phyloP scores from a whole-genome alignment of 2,113 vertebrate genomes.

The Malurus melanocephalus region DNA sequence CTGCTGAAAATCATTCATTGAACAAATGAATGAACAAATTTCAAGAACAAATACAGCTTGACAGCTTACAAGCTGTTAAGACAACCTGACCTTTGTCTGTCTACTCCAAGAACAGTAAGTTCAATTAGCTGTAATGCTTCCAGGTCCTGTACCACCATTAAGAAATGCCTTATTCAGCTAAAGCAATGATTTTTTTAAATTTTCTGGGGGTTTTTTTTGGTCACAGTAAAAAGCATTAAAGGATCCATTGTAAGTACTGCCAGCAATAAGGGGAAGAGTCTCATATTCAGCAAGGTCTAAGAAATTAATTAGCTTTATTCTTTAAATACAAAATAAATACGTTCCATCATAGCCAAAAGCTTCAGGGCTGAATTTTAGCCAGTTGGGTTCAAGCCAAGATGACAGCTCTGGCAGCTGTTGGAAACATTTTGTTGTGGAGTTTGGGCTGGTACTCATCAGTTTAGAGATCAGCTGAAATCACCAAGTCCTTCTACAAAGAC shows the following conservation, averaged over 20 bases:
- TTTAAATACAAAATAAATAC: conserved; percentile 5
- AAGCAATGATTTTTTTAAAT: neutral
- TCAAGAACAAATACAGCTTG: conserved; percentile 22
- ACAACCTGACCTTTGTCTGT: conserved; percentile 45
- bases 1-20: too few species aligned
- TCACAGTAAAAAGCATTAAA: neutral
- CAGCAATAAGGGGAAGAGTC: neutral
- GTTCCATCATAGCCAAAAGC: neutral
- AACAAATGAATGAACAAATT: too few species aligned
- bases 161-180: conserved; percentile 41
- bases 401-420: neutral
- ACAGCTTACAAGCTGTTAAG: conserved; percentile 38
- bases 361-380: neutral
- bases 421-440: neutral
- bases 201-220: neutral
- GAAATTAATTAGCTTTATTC: conserved; percentile 12
- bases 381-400: neutral
- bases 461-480: neutral
- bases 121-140: conserved; percentile 37
- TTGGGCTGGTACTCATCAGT: neutral
- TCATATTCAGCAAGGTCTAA: neutral
- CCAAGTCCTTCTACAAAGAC: neutral
- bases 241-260: neutral
- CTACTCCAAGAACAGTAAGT: conserved; percentile 15
- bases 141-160: conserved; percentile 24